Conservation (phyloP, 2,888 invertebrate genomes). For the Theristus sp. region DNA sequence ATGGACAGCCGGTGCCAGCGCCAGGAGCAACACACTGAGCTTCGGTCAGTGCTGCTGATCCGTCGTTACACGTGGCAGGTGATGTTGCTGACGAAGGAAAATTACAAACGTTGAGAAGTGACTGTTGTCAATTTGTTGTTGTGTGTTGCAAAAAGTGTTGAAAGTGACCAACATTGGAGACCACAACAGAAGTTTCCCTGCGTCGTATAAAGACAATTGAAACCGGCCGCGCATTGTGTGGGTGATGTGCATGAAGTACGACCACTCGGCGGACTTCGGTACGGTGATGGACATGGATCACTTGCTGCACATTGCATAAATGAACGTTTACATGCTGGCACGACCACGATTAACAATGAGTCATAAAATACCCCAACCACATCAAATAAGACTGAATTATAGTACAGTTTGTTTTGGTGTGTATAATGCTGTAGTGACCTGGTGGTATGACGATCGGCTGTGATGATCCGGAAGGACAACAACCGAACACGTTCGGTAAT, state of each 20-base stretch:
- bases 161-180: not conserved
- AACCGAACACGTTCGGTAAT: not conserved
- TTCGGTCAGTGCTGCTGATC: not conserved
- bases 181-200: not conserved
- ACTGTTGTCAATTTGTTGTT: too few species aligned
- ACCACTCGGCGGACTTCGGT: not conserved
- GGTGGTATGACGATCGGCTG: not conserved
- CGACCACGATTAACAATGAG: too few species aligned
- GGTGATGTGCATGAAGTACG: not conserved
- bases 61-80: not conserved
- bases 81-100: not conserved
- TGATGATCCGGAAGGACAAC: not conserved
- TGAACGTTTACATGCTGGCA: too few species aligned
- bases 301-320: not conserved
- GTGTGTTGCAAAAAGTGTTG: not conserved
- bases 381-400: too few species aligned
- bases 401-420: too few species aligned
- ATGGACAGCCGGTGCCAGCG: not conserved
- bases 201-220: not conserved
- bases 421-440: too few species aligned
- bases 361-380: too few species aligned
- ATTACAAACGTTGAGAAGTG: not conserved
- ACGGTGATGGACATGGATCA: not conserved
- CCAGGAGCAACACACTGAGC: not conserved
- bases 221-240: not conserved